These are phyloP conservation scores for Apteryx mantelli DNA, from an alignment of 2,113 vertebrate species.

Conservation along the genomic window DNA sequence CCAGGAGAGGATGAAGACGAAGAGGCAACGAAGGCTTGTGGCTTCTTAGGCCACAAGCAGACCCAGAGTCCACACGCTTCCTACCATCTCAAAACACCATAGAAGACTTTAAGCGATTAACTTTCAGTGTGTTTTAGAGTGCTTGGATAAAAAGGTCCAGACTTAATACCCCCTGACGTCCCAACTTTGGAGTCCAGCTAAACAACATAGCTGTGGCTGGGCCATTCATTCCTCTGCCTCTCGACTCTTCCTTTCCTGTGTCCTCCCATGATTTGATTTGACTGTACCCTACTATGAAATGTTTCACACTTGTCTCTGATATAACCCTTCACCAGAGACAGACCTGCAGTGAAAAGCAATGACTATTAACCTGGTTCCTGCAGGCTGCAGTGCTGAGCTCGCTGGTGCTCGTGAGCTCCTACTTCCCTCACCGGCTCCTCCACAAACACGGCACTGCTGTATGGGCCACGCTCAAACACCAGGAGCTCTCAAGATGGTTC, in stretches of 20 bases:
- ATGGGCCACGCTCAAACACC: background rate
- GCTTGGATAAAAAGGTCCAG: too few species aligned
- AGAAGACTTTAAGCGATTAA: too few species aligned
- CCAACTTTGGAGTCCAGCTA: background rate
- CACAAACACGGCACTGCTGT: background rate
- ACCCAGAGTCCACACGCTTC: too few species aligned
- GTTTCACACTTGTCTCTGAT: background rate
- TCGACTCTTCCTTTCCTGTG: background rate
- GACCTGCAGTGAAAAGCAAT: background rate
- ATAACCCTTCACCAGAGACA: background rate
- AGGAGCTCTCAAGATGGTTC: background rate
- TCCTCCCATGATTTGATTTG: background rate
- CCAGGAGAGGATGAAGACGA: background rate
- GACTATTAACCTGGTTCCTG: background rate
- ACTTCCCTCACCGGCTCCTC: background rate
- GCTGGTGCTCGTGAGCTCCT: background rate
- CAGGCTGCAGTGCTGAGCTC: background rate
- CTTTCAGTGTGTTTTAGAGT: too few species aligned
- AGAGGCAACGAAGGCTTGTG: background rate
- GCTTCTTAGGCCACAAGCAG: background rate
- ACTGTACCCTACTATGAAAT: background rate
- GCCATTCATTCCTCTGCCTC: background rate
- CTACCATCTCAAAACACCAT: too few species aligned
- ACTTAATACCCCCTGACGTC: too few species aligned
- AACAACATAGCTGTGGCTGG: fast-evolving